Evolutionary conservation across 2,888 invertebrate genomes (phyloP).

Genomic region (Oscheius onirici): DNA sequence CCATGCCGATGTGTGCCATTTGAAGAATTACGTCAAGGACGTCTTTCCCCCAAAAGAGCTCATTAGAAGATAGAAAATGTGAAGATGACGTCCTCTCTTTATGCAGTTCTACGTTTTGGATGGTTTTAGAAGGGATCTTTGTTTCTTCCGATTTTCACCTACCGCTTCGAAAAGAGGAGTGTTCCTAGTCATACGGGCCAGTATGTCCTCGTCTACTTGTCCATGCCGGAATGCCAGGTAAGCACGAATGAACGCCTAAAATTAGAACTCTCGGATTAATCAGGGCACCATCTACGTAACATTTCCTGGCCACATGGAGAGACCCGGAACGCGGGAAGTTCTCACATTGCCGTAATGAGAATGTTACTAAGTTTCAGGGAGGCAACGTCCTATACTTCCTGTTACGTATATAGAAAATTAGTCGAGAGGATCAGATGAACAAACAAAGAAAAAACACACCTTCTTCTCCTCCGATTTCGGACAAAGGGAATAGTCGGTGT

Average conservation of each 20-base stretch:
- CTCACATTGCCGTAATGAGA: neutral
- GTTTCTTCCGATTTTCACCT: conserved; percentile 16
- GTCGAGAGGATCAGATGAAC: neutral
- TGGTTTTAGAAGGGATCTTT: neutral
- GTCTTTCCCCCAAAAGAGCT: conserved; percentile 1
- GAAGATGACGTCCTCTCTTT: neutral
- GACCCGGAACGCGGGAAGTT: neutral
- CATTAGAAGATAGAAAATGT: conserved; percentile 8
- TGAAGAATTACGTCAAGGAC: conserved; percentile 17
- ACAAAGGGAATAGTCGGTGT: conserved; percentile 61
- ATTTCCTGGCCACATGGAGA: neutral
- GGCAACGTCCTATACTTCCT: neutral
- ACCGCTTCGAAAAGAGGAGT: conserved; percentile 66
- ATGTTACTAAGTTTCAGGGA: neutral
- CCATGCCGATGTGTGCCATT: neutral
- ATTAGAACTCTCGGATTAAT: neutral
- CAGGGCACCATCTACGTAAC: neutral
- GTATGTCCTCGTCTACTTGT: conserved; percentile 19
- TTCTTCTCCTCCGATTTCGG: conserved; percentile 53
- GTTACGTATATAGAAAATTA: conserved; percentile 8
- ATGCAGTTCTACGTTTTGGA: neutral
- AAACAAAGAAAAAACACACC: conserved; percentile 1
- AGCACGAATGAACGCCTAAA: conserved; percentile 49
- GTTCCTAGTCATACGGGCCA: conserved; percentile 43
- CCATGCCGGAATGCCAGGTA: conserved; percentile 51